Conservation (phyloP, 2,888 invertebrate genomes). For the Argyresthia goedartella region DNA sequence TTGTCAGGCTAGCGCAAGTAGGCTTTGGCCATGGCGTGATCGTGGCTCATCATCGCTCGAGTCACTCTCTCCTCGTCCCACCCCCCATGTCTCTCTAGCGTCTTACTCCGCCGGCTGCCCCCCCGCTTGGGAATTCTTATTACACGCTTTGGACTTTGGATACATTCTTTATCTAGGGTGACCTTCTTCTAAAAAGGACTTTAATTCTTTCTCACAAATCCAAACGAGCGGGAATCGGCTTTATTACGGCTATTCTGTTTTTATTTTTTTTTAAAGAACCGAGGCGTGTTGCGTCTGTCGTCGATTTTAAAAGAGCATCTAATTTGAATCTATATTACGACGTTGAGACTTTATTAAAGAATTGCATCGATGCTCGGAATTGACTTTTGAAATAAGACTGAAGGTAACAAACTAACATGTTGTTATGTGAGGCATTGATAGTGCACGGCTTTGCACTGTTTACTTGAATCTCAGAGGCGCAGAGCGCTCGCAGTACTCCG, state of each 20-base stretch:
- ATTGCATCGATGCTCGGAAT: not conserved
- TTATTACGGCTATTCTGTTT: slow-evolving; percentile 38
- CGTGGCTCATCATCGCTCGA: slow-evolving; percentile 62
- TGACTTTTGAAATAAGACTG: not conserved
- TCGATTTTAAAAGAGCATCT: slow-evolving; percentile 9
- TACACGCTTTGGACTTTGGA: slow-evolving; percentile 36
- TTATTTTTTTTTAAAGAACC: slow-evolving; percentile 53
- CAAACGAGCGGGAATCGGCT: slow-evolving; percentile 50
- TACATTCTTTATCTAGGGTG: slow-evolving; percentile 42
- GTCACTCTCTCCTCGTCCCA: slow-evolving; percentile 25
- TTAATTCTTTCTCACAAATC: slow-evolving; percentile 34
- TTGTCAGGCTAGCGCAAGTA: slow-evolving; percentile 51
- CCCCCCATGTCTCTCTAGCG: not conserved
- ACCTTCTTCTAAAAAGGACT: slow-evolving; percentile 48
- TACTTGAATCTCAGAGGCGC: slow-evolving; percentile 28
- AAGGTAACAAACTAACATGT: not conserved
- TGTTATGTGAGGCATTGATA: slow-evolving; percentile 32
- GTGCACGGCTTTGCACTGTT: slow-evolving; percentile 32
- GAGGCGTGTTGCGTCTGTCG: slow-evolving; percentile 32
- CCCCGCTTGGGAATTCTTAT: slow-evolving; percentile 49
- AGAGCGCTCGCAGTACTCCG: slow-evolving; percentile 9
- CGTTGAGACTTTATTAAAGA: too few species aligned
- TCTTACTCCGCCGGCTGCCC: slow-evolving; percentile 9
- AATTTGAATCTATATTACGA: too few species aligned
- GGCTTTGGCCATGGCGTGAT: slow-evolving; percentile 41